These are phyloP conservation scores for Microtus richardsoni DNA, from an alignment of 2,113 vertebrate species.

Conservation along the genomic window DNA sequence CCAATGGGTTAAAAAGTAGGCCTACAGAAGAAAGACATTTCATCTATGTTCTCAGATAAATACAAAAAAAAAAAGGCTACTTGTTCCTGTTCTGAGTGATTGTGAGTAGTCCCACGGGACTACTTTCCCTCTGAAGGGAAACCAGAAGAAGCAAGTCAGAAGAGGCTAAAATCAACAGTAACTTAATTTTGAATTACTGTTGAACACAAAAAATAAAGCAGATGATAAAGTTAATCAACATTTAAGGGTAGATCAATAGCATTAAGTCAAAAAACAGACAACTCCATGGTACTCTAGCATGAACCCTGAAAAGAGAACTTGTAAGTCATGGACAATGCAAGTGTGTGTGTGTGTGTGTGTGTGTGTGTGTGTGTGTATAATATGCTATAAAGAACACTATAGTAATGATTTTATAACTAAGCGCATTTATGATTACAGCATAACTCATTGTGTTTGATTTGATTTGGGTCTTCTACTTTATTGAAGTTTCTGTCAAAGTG, in stretches of 20 bases:
- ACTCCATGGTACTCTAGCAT: neutral
- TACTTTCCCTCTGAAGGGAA: neutral
- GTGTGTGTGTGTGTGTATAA: no score
- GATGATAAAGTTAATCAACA: conserved; percentile 64
- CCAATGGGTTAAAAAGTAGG: neutral
- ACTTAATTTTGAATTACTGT: conserved; percentile 53
- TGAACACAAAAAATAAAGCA: conserved; percentile 53
- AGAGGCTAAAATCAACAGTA: conserved; percentile 31
- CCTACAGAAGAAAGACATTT: neutral
- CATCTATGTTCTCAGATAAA: conserved; percentile 5
- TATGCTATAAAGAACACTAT: neutral
- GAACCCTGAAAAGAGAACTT: conserved; percentile 28
- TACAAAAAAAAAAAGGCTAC: neutral
- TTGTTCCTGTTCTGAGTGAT: conserved; percentile 9
- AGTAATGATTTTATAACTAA: conserved; percentile 59
- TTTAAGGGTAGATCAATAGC: conserved; percentile 50
- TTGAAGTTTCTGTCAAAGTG: conserved; percentile 44
- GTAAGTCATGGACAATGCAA: conserved; percentile 36
- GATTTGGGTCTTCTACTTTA: conserved; percentile 57
- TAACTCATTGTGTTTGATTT: conserved; percentile 37
- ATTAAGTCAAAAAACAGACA: conserved; percentile 50
- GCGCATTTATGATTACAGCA: conserved; percentile 45
- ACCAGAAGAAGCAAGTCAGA: neutral
- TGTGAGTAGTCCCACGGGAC: neutral
- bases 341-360: no score